Evolutionary conservation across 2,888 invertebrate genomes (phyloP), one percentile per base, ranked within the genome.

Genomic region (Drosophila borealis): DNA sequence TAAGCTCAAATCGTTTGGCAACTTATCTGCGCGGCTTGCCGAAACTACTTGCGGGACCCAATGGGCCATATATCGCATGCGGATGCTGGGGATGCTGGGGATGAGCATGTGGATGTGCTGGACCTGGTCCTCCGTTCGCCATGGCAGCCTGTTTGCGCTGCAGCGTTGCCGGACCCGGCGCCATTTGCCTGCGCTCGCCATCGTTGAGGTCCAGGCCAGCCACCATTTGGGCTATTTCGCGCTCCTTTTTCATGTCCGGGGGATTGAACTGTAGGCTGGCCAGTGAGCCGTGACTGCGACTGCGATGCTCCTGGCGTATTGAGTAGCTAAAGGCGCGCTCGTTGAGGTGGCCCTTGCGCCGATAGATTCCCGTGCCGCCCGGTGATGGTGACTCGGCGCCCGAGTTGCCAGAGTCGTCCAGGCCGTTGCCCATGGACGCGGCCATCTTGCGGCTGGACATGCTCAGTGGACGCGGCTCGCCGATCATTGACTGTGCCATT

Each of bases 271-370:
- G 97, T 71, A 98, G 93, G 91, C 97, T 98, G 70, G 98, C 97
- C 91, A 98, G 93, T 68, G 97, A 97, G 67, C 98, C 98, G 92
- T 98, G 98, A 88, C 97, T 98, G 70, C 98, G 94, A 91, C 97
- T 97, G 77, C 98, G 94, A 91, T 98, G 98, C 91, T 98, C 98
- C 92, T 98, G 98, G 63, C 98, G 94, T 90, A 98, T 98, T 81
- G 98, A 98, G 93, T 98, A 98, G 62, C 97, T 97, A 91, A 98
- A 98, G 25, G 98, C 98, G 55, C 98, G 94, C 92, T 98, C 98
- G 92, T 98, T 98, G 77, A 98, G 93, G 89, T 98, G 98, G 0
- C 98, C 98, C 89, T 98, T 97, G 90, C 97, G 96, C 84, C 97
- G 94, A 91, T 98, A 98, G 73, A 98, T 97, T n/a, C 96, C 96